phyloP scores from a whole-genome alignment of 2,888 invertebrate species.

The Tromatobia lineatoria region DNA sequence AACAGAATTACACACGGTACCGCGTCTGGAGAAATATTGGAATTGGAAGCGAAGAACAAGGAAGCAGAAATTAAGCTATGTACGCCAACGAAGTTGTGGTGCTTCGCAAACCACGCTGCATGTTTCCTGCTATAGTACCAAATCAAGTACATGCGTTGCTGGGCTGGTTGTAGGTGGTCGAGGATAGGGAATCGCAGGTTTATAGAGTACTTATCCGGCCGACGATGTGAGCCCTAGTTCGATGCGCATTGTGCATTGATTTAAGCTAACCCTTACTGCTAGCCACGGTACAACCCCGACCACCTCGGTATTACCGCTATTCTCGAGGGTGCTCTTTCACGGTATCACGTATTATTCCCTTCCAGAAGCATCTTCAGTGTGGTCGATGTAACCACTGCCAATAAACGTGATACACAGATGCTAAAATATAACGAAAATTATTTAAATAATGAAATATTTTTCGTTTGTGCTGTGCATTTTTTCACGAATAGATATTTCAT shows the following conservation, averaged over 20 bases:
- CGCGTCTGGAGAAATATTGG: background rate
- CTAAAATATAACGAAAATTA: background rate
- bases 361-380: constrained; percentile 3
- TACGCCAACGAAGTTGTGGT: background rate
- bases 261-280: constrained; percentile 76
- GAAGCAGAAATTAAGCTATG: background rate
- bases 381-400: background rate
- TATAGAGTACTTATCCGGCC: constrained; percentile 59
- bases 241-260: constrained; percentile 76
- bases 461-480: background rate
- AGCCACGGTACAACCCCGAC: constrained; percentile 64
- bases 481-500: too few relatives aligned
- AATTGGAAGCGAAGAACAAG: background rate
- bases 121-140: constrained; percentile 11
- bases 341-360: constrained; percentile 33
- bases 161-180: constrained; percentile 63
- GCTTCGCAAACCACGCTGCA: constrained; percentile 12
- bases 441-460: too few relatives aligned
- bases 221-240: constrained; percentile 67
- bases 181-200: constrained; percentile 52
- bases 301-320: constrained; percentile 62
- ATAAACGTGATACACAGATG: constrained; percentile 4
- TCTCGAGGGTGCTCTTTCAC: constrained; percentile 32
- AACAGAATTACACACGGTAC: background rate
- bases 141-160: constrained; percentile 45